A percentile compares a stretch with the other conserved stretches of the same genome.
Evolutionary conservation across 2,888 invertebrate species (phyloP).

Genomic region (Spatulosminthurus flaviceps): DNA sequence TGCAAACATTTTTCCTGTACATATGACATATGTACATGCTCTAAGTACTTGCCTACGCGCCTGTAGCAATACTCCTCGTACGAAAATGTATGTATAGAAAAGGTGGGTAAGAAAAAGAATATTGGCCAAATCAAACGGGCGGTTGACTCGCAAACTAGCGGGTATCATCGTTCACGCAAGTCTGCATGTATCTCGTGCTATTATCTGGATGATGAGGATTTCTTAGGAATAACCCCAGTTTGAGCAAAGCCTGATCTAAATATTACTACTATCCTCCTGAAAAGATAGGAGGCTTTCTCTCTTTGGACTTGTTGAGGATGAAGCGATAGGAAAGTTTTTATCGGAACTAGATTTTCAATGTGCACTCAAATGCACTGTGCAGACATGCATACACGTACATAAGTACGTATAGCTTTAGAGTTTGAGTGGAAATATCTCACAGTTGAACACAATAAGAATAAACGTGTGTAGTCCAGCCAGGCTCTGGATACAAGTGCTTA

Average conservation of each 20-base stretch:
- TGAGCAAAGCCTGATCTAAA: no score
- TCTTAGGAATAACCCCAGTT: no score
- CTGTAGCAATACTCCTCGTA: no score
- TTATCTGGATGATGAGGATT: no score
- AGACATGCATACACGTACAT: background rate
- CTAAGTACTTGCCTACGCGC: no score
- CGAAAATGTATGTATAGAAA: no score
- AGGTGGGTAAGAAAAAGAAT: constrained; percentile 47
- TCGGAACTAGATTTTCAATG: constrained; percentile 8
- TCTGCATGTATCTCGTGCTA: no score
- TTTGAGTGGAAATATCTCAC: background rate
- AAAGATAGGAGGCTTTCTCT: constrained; percentile 7
- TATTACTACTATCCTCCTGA: no score
- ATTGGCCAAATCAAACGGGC: constrained; percentile 62
- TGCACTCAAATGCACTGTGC: background rate
- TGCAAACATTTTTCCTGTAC: constrained; percentile 22
- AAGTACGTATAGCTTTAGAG: background rate
- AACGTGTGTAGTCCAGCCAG: background rate
- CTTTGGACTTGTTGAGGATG: background rate
- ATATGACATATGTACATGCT: no score
- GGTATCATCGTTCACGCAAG: background rate
- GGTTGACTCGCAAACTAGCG: constrained; percentile 33
- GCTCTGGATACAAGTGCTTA: no score
- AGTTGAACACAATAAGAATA: background rate
- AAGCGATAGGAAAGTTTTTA: constrained; percentile 14